These are phyloP conservation scores for Taxidea taxus DNA, from an alignment of 2,113 vertebrate genomes.

Conservation along the genomic window DNA sequence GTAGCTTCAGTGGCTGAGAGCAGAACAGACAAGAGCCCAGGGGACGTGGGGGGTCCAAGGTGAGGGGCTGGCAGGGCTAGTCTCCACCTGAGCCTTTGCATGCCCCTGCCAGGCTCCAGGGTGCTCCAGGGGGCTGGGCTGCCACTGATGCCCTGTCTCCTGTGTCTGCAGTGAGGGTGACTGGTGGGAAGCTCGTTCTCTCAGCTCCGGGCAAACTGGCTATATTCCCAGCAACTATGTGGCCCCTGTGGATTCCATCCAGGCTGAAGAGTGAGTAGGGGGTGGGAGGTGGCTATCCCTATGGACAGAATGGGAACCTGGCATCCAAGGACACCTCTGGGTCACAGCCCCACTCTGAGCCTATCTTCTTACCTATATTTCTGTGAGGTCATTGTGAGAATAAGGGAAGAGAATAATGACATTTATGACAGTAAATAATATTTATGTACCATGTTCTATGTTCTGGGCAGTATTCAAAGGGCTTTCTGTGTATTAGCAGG, in stretches of 20 bases:
- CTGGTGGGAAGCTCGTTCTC: constrained; percentile 97
- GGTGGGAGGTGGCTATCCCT: neutral
- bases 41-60: neutral
- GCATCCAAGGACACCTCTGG: neutral
- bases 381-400: neutral
- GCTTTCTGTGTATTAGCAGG: neutral
- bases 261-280: constrained; percentile 95
- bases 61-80: neutral
- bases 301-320: neutral
- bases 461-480: neutral
- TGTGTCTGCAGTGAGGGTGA: constrained; percentile 90
- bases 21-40: neutral
- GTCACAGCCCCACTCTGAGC: neutral
- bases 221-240: constrained; percentile 98
- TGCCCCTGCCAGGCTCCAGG: neutral
- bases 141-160: neutral
- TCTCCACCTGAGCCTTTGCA: neutral
- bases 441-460: neutral
- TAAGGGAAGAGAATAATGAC: neutral
- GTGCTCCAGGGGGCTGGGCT: neutral
- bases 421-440: neutral
- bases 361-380: neutral
- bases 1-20: neutral
- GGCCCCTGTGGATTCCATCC: constrained; percentile 96
- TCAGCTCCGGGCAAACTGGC: constrained; percentile 91